phyloP scores from a whole-genome alignment of 1,140 invertebrate genomes.

The Nephila pilipes region DNA sequence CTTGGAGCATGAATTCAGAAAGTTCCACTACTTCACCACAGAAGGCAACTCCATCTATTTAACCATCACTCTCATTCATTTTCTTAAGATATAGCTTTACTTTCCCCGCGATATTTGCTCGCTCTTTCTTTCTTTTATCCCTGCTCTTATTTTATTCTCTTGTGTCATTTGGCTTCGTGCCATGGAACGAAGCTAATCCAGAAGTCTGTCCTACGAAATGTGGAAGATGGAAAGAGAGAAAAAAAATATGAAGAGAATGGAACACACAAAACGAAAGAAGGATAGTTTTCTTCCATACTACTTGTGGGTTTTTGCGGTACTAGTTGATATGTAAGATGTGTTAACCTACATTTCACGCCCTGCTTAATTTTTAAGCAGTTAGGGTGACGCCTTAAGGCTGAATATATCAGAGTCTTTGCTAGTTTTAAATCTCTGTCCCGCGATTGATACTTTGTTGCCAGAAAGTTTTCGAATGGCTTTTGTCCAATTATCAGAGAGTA shows the following conservation, averaged over 20 bases:
- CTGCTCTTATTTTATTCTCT: conserved; percentile 31
- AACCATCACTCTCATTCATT: conserved; percentile 36
- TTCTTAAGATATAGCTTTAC: conserved; percentile 31
- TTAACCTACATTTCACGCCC: conserved; percentile 54
- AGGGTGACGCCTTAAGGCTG: background rate
- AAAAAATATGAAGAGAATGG: background rate
- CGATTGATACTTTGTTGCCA: background rate
- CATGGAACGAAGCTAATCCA: conserved; percentile 53
- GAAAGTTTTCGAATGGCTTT: background rate
- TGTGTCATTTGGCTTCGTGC: conserved; percentile 57
- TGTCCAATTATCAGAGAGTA: background rate
- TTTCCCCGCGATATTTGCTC: background rate
- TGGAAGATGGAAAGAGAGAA: background rate
- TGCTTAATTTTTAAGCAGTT: background rate
- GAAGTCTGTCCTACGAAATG: conserved; percentile 14
- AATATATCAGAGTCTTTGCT: background rate
- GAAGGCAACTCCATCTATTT: conserved; percentile 16
- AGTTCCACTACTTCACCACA: background rate
- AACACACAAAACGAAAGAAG: background rate
- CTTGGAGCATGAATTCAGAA: background rate
- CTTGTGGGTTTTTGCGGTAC: conserved; percentile 45
- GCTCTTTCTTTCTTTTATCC: background rate
- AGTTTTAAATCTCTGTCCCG: background rate
- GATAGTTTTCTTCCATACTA: conserved; percentile 39
- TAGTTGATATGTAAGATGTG: conserved; percentile 58